These are phyloP conservation scores for Microplitis deprimator DNA, from an alignment of 2,888 invertebrate species.

Conservation along the genomic window DNA sequence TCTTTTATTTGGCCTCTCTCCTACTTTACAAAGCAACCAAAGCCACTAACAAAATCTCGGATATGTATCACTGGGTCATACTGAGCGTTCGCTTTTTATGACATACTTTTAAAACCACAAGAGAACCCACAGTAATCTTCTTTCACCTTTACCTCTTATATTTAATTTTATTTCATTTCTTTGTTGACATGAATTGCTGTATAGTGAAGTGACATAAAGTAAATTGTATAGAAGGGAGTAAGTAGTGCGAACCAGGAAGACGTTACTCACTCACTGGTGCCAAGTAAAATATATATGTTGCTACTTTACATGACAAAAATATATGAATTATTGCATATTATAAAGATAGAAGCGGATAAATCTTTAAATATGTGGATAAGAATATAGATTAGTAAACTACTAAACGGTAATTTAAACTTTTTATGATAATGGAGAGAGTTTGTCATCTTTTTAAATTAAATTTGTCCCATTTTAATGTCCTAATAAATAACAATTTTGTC, in stretches of 20 bases:
- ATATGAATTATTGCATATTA: constrained; percentile 43
- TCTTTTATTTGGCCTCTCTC: constrained; percentile 27
- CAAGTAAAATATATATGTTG: constrained; percentile 25
- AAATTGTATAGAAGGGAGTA: background rate
- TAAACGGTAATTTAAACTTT: too few relatives aligned
- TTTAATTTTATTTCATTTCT: background rate
- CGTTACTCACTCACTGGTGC: constrained; percentile 5
- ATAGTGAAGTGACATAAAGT: background rate
- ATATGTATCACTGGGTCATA: constrained; percentile 68
- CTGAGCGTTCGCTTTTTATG: constrained; percentile 60
- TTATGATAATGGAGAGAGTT: too few relatives aligned
- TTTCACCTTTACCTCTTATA: constrained; percentile 18
- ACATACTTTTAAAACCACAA: constrained; percentile 56
- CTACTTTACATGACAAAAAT: constrained; percentile 32
- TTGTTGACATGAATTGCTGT: background rate
- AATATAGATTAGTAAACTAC: too few relatives aligned
- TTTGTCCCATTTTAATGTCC: too few relatives aligned
- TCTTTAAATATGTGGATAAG: background rate
- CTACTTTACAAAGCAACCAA: background rate
- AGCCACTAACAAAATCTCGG: constrained; percentile 12
- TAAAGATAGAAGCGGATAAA: background rate
- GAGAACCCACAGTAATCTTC: constrained; percentile 18
- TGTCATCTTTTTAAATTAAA: too few relatives aligned
- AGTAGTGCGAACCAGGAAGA: constrained; percentile 2
- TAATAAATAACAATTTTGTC: too few relatives aligned